Conservation (phyloP, 2,113 vertebrate species). For the Oreochromis aureus region DNA sequence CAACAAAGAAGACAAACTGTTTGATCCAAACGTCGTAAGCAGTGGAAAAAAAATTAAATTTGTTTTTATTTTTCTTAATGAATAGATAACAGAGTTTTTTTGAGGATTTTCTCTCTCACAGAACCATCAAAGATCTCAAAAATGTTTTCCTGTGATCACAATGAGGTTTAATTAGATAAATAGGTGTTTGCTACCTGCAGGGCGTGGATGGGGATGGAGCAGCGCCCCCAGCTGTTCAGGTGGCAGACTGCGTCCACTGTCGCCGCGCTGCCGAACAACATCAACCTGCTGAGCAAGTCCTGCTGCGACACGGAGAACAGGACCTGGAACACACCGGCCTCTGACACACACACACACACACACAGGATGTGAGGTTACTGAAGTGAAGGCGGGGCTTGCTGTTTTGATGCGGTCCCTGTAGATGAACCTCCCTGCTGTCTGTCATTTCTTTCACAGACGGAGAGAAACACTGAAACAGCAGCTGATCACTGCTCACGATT, state of each 20-base stretch:
- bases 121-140: background rate
- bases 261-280: constrained; percentile 86
- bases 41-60: background rate
- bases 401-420: background rate
- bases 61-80: fast-evolving
- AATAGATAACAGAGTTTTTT: background rate
- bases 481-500: fast-evolving
- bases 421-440: background rate
- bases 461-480: background rate
- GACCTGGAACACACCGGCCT: constrained; percentile 77
- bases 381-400: background rate
- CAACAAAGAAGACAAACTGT: background rate
- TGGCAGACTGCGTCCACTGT: constrained; percentile 86
- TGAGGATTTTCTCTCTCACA: background rate
- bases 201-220: constrained; percentile 89
- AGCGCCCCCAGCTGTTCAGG: constrained; percentile 91
- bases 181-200: constrained; percentile 75
- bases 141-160: background rate
- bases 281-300: constrained; percentile 85
- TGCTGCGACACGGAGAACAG: constrained; percentile 85
- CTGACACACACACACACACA: constrained; percentile 55
- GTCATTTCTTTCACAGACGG: background rate
- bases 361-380: background rate
- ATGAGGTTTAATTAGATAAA: fast-evolving
- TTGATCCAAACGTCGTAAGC: fast-evolving